phyloP scores from a whole-genome alignment of 2,113 vertebrate species.

The Colaptes auratus region DNA sequence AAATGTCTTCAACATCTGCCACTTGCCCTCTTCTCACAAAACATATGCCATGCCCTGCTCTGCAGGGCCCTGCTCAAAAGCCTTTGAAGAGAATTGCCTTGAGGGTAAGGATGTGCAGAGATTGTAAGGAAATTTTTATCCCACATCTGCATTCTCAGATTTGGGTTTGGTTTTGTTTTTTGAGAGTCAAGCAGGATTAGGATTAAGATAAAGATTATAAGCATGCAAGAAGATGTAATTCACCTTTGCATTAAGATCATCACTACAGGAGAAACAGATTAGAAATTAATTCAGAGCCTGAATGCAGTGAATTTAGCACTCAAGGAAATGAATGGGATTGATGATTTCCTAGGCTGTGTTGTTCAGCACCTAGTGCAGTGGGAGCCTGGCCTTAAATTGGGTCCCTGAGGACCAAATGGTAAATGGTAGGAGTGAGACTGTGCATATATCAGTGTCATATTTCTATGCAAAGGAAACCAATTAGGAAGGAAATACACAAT shows the following conservation, averaged over 20 bases:
- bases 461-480: not conserved
- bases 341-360: not conserved
- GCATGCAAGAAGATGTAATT: not conserved
- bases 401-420: not conserved
- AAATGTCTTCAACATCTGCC: conserved; percentile 38
- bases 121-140: not conserved
- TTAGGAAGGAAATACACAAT: not conserved
- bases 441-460: not conserved
- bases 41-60: not conserved
- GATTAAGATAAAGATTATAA: not conserved
- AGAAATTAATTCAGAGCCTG: not conserved
- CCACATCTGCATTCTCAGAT: not conserved
- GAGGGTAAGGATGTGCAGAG: too few relatives aligned
- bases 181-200: not conserved
- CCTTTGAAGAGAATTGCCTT: not conserved
- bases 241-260: not conserved
- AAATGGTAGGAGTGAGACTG: not conserved
- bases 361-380: not conserved
- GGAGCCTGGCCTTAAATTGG: not conserved
- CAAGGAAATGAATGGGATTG: not conserved
- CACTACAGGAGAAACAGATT: not conserved
- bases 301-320: not conserved
- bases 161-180: not conserved
- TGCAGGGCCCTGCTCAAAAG: not conserved
- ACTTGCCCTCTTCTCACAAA: not conserved